phyloP scores from a whole-genome alignment of 2,113 vertebrate species.

The Eulacestoma nigropectus region DNA sequence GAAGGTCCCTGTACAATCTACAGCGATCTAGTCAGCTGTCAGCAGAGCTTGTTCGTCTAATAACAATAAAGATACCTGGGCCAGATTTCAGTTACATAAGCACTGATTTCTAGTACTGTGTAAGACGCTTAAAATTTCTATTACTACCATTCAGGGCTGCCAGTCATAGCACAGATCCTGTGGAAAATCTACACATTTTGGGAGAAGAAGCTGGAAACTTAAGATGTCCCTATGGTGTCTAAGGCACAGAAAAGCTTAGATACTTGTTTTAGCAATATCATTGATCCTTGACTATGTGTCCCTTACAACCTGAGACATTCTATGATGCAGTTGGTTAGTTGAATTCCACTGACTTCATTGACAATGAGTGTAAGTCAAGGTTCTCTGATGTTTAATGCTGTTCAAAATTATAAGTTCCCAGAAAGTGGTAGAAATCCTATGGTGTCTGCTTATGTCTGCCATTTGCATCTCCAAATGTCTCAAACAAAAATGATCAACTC shows the following conservation, averaged over 20 bases:
- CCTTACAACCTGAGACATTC: background rate
- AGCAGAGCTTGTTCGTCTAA: background rate
- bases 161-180: background rate
- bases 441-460: background rate
- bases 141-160: background rate
- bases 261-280: background rate
- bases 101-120: background rate
- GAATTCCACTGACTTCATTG: background rate
- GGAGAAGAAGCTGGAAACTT: background rate
- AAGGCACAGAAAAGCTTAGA: background rate
- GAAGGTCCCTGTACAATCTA: fast-evolving
- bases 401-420: background rate
- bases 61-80: background rate
- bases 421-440: background rate
- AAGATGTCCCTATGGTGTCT: fast-evolving
- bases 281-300: background rate
- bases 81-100: background rate
- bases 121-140: background rate
- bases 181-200: background rate
- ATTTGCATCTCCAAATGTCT: background rate
- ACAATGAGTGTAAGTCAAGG: background rate
- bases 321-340: background rate
- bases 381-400: background rate
- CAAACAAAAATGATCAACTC: fast-evolving
- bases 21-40: background rate